Conservation (phyloP, 1,140 invertebrate species). For the Drosophila aff. region DNA sequence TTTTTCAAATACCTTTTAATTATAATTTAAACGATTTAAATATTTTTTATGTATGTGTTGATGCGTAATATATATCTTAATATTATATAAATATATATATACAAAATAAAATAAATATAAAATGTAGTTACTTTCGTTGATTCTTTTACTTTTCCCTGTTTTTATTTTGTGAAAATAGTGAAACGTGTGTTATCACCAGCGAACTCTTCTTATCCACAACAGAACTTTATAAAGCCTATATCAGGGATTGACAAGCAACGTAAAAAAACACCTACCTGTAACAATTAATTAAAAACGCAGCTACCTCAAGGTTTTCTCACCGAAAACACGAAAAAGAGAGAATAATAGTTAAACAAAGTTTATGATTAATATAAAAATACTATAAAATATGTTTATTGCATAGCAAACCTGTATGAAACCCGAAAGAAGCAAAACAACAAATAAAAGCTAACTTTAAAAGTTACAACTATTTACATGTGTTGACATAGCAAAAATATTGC, state of each 20-base stretch:
- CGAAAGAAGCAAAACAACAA: slow-evolving; percentile 28
- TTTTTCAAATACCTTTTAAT: slow-evolving; percentile 41
- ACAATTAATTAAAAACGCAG: slow-evolving; percentile 35
- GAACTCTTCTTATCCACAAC: slow-evolving; percentile 37
- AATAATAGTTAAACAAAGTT: slow-evolving; percentile 55
- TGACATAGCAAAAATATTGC: slow-evolving; percentile 12
- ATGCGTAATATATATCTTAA: slow-evolving; percentile 61
- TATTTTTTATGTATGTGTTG: slow-evolving; percentile 65
- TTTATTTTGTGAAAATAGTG: slow-evolving; percentile 28
- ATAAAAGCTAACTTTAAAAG: slow-evolving; percentile 74
- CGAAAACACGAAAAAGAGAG: slow-evolving; percentile 41
- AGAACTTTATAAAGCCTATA: slow-evolving; percentile 44
- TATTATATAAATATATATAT: slow-evolving; percentile 64
- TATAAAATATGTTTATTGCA: slow-evolving; percentile 74
- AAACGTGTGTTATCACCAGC: slow-evolving; percentile 9
- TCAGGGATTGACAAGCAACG: slow-evolving; percentile 55
- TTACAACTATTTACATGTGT: slow-evolving; percentile 67
- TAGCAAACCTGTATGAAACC: slow-evolving; percentile 68
- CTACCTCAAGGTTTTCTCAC: slow-evolving; percentile 68
- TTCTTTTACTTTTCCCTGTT: slow-evolving; percentile 23
- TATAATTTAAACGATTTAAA: slow-evolving; percentile 62
- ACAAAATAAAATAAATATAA: slow-evolving; percentile 65
- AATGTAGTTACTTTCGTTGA: slow-evolving; percentile 60
- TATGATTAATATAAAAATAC: slow-evolving; percentile 45
- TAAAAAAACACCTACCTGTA: slow-evolving; percentile 21